Conservation (phyloP, 2,888 invertebrate species). For the Mythimna lalbum region DNA sequence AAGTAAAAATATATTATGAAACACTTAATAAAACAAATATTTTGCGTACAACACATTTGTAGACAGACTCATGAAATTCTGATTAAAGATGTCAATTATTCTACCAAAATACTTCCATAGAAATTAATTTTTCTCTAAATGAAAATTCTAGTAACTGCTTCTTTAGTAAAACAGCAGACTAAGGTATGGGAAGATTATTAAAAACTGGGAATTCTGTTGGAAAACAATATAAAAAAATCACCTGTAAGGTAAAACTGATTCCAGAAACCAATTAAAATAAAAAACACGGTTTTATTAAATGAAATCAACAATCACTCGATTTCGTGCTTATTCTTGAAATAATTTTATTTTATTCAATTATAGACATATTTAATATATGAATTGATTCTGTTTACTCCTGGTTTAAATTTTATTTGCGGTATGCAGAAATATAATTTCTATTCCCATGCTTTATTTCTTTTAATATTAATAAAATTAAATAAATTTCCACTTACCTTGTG, state of each 20-base stretch:
- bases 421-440: neutral
- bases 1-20: too few relatives aligned
- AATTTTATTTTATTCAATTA: neutral
- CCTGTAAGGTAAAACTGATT: neutral
- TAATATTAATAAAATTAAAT: neutral
- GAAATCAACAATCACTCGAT: neutral
- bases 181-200: neutral
- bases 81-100: neutral
- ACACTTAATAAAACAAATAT: neutral
- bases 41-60: neutral
- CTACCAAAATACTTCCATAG: neutral
- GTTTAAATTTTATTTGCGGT: neutral
- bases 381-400: neutral
- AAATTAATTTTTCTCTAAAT: neutral
- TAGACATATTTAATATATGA: neutral
- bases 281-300: neutral
- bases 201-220: neutral
- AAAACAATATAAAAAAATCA: neutral
- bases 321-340: too few relatives aligned
- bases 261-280: too few relatives aligned
- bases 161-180: neutral
- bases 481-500: constrained; percentile 69
- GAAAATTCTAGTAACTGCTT: neutral
- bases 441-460: too few relatives aligned
- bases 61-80: neutral